Conservation (phyloP, 2,113 vertebrate genomes). For the Cygnus buccinator region DNA sequence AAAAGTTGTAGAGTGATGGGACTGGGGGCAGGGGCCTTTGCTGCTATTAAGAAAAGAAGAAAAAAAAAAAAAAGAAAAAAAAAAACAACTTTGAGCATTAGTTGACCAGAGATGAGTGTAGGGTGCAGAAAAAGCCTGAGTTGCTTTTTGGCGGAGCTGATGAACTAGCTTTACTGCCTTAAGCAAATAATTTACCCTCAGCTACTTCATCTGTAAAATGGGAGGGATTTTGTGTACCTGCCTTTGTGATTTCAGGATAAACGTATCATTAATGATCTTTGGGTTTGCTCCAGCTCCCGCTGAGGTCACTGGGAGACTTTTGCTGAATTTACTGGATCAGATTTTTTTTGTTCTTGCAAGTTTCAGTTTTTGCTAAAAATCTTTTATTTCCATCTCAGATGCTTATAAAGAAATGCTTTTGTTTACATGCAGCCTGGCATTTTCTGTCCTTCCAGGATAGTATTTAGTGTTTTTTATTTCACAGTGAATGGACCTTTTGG, state of each 20-base stretch:
- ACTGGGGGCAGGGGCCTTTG: neutral
- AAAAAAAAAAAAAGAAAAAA: accelerated
- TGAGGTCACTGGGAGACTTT: neutral
- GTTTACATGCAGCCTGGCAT: conserved; percentile 3
- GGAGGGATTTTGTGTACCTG: neutral
- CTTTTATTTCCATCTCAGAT: neutral
- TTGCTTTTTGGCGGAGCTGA: neutral
- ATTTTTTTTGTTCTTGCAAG: neutral
- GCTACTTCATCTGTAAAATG: neutral
- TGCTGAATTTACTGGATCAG: neutral
- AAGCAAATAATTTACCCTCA: neutral
- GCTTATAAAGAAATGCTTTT: neutral
- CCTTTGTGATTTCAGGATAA: neutral
- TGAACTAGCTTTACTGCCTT: neutral
- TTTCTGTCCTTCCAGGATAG: neutral
- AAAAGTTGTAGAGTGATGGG: neutral
- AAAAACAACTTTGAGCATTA: accelerated
- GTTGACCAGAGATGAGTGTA: neutral
- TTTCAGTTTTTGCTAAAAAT: neutral
- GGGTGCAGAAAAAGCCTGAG: neutral
- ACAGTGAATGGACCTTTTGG: neutral
- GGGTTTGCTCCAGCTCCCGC: neutral
- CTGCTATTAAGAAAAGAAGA: accelerated
- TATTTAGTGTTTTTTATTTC: neutral
- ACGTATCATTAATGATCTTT: neutral